A percentile compares a stretch with the other conserved stretches of the same genome.
Conservation (phyloP, 2,797 vertebrate species). For the Scolopax bukidnonensis region DNA sequence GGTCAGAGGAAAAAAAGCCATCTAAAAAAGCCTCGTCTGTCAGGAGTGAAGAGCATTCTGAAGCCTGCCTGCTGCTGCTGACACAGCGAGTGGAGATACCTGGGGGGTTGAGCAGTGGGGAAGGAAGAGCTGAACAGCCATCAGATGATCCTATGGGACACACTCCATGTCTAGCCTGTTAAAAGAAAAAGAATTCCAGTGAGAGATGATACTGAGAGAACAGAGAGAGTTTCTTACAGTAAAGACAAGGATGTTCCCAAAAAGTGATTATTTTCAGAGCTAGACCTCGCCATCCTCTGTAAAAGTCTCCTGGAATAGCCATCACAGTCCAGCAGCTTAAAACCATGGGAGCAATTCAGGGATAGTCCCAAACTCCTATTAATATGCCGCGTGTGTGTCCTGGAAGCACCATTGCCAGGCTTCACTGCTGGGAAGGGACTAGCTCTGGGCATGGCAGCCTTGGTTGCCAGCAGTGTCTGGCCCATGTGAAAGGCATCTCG, state of each 20-base stretch:
- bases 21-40: not conserved
- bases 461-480: not conserved
- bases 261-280: not conserved
- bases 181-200: not conserved
- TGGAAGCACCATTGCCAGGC: not conserved
- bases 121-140: not conserved
- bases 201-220: not conserved
- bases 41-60: not conserved
- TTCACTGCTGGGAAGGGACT: not conserved
- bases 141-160: not conserved
- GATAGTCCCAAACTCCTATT: not conserved
- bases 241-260: not conserved
- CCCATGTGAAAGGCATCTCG: not conserved
- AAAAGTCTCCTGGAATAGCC: not conserved
- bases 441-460: not conserved
- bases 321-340: not conserved
- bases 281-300: not conserved
- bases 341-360: not conserved
- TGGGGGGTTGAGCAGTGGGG: not conserved
- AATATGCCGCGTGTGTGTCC: not conserved
- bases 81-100: rapidly evolving
- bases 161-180: not conserved
- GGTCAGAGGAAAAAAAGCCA: not conserved
- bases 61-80: not conserved
- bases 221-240: not conserved